These are phyloP conservation scores for Platycheirus rosarum DNA, from an alignment of 2,888 invertebrate genomes.

Conservation along the genomic window DNA sequence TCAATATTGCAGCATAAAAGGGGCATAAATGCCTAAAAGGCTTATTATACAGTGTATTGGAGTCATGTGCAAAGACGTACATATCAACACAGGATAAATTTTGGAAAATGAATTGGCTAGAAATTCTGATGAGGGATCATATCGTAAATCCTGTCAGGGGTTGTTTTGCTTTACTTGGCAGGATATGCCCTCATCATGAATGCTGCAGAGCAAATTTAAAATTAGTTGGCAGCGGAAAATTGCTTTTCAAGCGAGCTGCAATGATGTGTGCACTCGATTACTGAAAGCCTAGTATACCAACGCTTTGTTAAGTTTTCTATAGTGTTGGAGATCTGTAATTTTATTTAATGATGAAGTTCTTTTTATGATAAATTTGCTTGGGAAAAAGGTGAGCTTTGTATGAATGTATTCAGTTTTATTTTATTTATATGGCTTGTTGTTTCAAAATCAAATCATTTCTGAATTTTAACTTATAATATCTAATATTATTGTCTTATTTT, in stretches of 20 bases:
- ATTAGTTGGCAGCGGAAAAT: constrained; percentile 67
- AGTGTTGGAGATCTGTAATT: background rate
- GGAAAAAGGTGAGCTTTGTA: no score
- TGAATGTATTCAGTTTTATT: no score
- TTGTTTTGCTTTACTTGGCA: constrained; percentile 65
- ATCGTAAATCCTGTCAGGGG: constrained; percentile 69
- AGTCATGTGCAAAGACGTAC: constrained; percentile 51
- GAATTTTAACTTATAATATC: no score
- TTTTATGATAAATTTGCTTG: no score
- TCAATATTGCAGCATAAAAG: constrained; percentile 67
- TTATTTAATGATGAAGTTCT: background rate
- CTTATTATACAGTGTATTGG: constrained; percentile 50
- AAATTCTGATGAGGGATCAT: constrained; percentile 59
- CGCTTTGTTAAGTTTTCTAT: background rate
- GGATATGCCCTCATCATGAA: constrained; percentile 62
- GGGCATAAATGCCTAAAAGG: constrained; percentile 60
- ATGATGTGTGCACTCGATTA: constrained; percentile 28
- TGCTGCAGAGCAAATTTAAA: constrained; percentile 39
- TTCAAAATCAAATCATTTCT: no score
- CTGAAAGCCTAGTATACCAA: background rate
- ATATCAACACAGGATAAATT: constrained; percentile 56
- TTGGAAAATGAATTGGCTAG: constrained; percentile 68
- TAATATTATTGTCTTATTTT: no score
- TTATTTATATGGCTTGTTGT: no score
- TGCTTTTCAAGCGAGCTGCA: constrained; percentile 50